Evolutionary conservation across 2,888 invertebrate genomes (phyloP), one percentile per base, ranked within the genome.

Genomic region (Scaptomyza reducta): DNA sequence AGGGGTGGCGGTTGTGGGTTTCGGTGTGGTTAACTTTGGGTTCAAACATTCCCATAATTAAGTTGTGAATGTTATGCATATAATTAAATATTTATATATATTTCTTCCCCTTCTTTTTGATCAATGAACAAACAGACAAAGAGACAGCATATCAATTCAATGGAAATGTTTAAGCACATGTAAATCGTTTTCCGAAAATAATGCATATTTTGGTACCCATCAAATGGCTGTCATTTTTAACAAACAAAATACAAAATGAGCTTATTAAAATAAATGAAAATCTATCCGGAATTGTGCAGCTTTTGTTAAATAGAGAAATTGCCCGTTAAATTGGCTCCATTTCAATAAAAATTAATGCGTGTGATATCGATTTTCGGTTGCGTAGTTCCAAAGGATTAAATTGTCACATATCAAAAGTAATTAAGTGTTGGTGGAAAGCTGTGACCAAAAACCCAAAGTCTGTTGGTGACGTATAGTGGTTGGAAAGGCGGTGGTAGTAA

Each of bases 361-460:
- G 50, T 44, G 18, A 44, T 57, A 76, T 77, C 76, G 67, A 66
- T 60, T 65, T 71, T 72, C 35, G 46, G 62, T 69, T 49, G 38
- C 62, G 65, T 33, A 44, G 55, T 56, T 22, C 51, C 66, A n/a
- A 51, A 64, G 70, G 78, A 77, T 79, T 80, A 80, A 75, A 70
- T 73, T 79, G 80, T 80, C 79, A 79, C 78, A 70, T 80, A 70
- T 79, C 80, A 75, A 78, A 80, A 70, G 79, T 79, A 79, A 80
- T 79, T 79, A 79, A 79, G 78, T 78, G 76, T 56, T 63, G 59
- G 55, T 53, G 62, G 38, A 59, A 25, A 59, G 31, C 57, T 58
- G 44, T 54, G 67, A 72, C 77, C 69, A 51, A 54, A 61, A 56
- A 40, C 69, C 64, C 46, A 56, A 42, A 25, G 41, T 38, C 16